These are phyloP conservation scores for Drosophila melanogaster DNA, from an alignment of 1,140 invertebrate species.

Conservation along the genomic window DNA sequence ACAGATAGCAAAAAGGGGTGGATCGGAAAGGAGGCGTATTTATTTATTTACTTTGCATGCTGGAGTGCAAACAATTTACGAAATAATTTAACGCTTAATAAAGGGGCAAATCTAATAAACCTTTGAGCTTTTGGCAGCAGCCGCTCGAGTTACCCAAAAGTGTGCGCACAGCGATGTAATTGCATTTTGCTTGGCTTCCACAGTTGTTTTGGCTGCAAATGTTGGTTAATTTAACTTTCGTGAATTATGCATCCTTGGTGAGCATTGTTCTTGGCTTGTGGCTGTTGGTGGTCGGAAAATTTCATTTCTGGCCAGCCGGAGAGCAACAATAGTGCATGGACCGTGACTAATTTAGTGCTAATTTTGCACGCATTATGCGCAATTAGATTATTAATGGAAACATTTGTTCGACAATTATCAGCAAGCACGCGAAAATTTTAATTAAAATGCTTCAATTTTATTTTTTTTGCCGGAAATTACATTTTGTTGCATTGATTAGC, in stretches of 20 bases:
- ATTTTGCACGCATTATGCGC: slow-evolving; percentile 78
- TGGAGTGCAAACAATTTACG: slow-evolving; percentile 75
- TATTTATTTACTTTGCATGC: slow-evolving; percentile 72
- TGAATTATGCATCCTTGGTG: slow-evolving; percentile 63
- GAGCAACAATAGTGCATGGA: slow-evolving; percentile 46
- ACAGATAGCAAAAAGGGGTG: slow-evolving; percentile 10
- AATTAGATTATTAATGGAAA: slow-evolving; percentile 82
- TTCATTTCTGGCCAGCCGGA: slow-evolving; percentile 50
- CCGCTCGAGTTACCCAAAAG: slow-evolving; percentile 58
- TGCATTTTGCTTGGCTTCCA: slow-evolving; percentile 64
- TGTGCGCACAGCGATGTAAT: slow-evolving; percentile 72
- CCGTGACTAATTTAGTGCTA: slow-evolving; percentile 80
- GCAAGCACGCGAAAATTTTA: slow-evolving; percentile 60
- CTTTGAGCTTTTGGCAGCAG: slow-evolving; percentile 75
- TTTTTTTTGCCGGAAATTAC: slow-evolving; percentile 64
- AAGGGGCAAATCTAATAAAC: slow-evolving; percentile 81
- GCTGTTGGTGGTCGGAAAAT: slow-evolving; percentile 52
- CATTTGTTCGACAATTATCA: slow-evolving; percentile 78
- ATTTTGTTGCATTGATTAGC: slow-evolving; percentile 71
- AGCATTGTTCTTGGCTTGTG: slow-evolving; percentile 32
- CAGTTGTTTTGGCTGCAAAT: slow-evolving; percentile 56
- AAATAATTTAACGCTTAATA: slow-evolving; percentile 84
- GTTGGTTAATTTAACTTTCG: slow-evolving; percentile 82
- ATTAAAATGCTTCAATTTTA: slow-evolving; percentile 62
- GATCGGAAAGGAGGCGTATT: slow-evolving; percentile 34